Base-by-base conservation (phyloP, 92 coral and sea anemone genomes). In the Phenganax stokvisi region DNA sequence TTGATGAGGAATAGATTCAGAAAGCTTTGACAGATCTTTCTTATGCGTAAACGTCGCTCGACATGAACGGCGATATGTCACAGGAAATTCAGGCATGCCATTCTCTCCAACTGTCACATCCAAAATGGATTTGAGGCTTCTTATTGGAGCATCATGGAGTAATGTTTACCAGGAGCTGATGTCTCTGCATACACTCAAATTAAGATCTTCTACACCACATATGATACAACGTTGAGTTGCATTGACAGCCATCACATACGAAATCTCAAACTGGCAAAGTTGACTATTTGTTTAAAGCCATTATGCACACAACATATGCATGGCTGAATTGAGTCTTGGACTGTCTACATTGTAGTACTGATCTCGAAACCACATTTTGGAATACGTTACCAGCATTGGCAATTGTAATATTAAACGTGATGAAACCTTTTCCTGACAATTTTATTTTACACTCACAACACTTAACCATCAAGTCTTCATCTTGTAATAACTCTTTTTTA, bases 91-190 rank as follows among this genome's bases (percentile, higher is more conserved):
- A 51, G 47, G 73, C 12, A 68, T 17, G 51, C n/a, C 73, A 68
- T 25, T 29, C 54, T 68, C 73, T 29, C 54, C 54, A 47, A 29
- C 54, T 12, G 51, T 29, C 12, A 68, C 51, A 68, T 68, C 47
- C 54, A 85, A 64, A 7, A 88, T 56, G 85, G 83, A 58, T 75
- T 85, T 72, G 57, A 85, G 80, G 10, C 80, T 79, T 30, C 87
- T 72, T 73, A 85, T 85, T 37, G 25, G 77, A 25, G 91, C 91
- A 55, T 85, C 89, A 74, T 79, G 72, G 78, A 81, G 28, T 72
- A 85, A 76, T 73, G 85, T 85, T 82, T 88, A 73, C 89, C 89
- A 85, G 27, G 87, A 88, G 28, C 54, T 47, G 51, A 47, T 13
- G 73, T 68, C 73, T 13, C 54, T 29, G n/a, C 73, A 68, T 47